Base-by-base conservation (phyloP, 2,888 invertebrate species). In the Cacoxenus indagator region DNA sequence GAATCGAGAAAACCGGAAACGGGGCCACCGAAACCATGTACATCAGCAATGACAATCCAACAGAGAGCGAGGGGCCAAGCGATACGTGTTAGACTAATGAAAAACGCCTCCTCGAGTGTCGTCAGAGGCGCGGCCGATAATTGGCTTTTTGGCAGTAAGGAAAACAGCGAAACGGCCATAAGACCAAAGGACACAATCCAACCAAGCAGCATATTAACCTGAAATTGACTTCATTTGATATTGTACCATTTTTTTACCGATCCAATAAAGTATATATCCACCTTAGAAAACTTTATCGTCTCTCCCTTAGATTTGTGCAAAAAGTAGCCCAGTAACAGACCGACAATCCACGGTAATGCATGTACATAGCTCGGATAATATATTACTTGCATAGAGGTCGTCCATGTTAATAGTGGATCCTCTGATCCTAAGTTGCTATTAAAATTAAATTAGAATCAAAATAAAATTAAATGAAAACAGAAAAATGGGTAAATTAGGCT, bases 21-120 rank as follows among this genome's bases (percentile, higher is more conserved):
- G 64, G 77, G 66, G 0, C 87, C 84, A 0, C 84, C 85, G 61
- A 83, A 81, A 2, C 85, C 85, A 8, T 80, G 70, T 45, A 77
- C 70, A 43, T 86, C 86, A 24, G 82, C 82, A 55, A 83, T 85
- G 0, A 85, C 81, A 17, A 84, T 71, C 84, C 85, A 85, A 4
- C 82, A 78, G 3, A 86, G 45, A 4, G 76, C 77, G 24, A 85
- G 51, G 0, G 86, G 77, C 87, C 87, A 87, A 14, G 77, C 81
- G 1, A 85, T 74, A 27, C 86, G 81, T 9, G 79, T 79, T 0
- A 85, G 67, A 1, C 83, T 77, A 27, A 81, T 76, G 70, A 82
- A 87, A 22, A 84, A 73, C 0, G 84, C 83, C 55, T 81, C 76
- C 8, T 73, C 76, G 1, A 85, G 29, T 11, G 65, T 70, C 0